Percentiles rank a stretch among this genome's conserved stretches.
Evolutionary conservation across 2,888 invertebrate genomes (phyloP).

Genomic region (Aromia moschata): DNA sequence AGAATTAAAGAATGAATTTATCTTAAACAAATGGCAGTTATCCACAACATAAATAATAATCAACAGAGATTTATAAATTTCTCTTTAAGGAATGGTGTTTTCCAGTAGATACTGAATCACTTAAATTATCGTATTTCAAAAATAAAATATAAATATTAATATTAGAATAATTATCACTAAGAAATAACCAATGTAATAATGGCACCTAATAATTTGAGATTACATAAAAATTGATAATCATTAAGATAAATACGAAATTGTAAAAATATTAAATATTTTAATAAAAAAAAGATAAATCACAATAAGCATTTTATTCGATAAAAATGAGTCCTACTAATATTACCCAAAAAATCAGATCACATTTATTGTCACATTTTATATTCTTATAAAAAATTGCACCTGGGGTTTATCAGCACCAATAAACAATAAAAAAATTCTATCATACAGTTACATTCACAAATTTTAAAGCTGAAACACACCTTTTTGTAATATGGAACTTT

Average conservation of each 20-base stretch:
- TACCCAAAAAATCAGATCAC: conserved; percentile 38
- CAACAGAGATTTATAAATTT: too few species aligned
- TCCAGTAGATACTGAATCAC: too few species aligned
- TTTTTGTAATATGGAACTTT: conserved; percentile 42
- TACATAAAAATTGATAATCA: conserved; percentile 18
- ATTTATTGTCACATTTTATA: conserved; percentile 40
- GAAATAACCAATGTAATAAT: conserved; percentile 4
- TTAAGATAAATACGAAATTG: conserved; percentile 25
- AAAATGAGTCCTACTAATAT: conserved; percentile 35
- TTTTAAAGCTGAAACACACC: conserved; percentile 40
- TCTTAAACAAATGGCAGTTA: too few species aligned
- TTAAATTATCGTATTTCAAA: too few species aligned
- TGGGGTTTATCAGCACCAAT: conserved; percentile 33
- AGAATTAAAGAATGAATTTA: too few species aligned
- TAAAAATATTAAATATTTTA: conserved; percentile 26
- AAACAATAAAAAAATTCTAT: conserved; percentile 36
- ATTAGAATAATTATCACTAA: too few species aligned
- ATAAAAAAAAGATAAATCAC: conserved; percentile 22
- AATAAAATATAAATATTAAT: too few species aligned
- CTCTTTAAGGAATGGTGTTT: too few species aligned
- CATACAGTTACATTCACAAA: conserved; percentile 41
- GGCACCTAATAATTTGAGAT: conserved; percentile 21
- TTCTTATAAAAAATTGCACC: conserved; percentile 28
- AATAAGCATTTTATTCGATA: conserved; percentile 29
- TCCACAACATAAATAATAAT: too few species aligned